These are phyloP conservation scores for Daktulosphaira vitifoliae DNA, from an alignment of 1,140 invertebrate species.

Conservation along the genomic window DNA sequence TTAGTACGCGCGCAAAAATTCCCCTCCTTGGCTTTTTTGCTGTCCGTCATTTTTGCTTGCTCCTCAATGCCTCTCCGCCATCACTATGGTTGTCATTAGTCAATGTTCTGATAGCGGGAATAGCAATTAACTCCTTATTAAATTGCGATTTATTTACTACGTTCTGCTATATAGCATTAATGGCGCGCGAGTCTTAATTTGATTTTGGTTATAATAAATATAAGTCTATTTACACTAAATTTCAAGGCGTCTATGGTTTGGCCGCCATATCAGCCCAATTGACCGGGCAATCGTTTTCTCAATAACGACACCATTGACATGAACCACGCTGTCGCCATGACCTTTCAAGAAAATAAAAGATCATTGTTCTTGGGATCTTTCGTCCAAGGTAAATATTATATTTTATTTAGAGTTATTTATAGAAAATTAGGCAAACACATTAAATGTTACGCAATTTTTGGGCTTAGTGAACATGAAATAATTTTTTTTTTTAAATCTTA, in stretches of 20 bases:
- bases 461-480: too few relatives aligned
- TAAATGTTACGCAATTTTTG: too few relatives aligned
- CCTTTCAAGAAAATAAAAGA: conserved; percentile 21
- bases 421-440: too few relatives aligned
- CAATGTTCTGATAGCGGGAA: conserved; percentile 28
- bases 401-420: too few relatives aligned
- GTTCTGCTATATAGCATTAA: too few relatives aligned
- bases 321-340: conserved; percentile 15
- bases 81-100: background rate
- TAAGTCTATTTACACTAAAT: too few relatives aligned
- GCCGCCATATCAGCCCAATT: background rate
- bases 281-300: background rate
- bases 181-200: too few relatives aligned
- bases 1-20: conserved; percentile 23
- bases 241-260: background rate
- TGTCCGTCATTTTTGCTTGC: background rate
- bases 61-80: background rate
- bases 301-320: background rate
- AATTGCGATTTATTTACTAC: too few relatives aligned
- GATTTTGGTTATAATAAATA: too few relatives aligned
- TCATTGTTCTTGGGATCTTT: conserved; percentile 21
- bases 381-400: conserved; percentile 15
- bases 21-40: background rate
- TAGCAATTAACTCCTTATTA: too few relatives aligned
- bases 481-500: too few relatives aligned